Percentiles rank a stretch among this genome's conserved stretches.
phyloP scores from a whole-genome alignment of 2,113 vertebrate genomes.

The Scolopax mira region DNA sequence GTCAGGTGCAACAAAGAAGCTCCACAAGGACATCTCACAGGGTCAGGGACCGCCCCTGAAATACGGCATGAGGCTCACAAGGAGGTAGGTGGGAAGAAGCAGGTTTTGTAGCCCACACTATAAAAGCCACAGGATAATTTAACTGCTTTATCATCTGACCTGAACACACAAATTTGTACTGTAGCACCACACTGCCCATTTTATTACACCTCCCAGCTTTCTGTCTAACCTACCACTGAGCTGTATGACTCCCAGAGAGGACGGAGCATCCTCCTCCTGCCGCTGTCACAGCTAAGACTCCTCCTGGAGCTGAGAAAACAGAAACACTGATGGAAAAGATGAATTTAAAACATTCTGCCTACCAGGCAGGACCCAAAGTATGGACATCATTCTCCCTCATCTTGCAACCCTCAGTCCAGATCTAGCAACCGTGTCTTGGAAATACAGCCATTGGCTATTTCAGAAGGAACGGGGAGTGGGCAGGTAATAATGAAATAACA shows the following conservation, averaged over 20 bases:
- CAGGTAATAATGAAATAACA: neutral
- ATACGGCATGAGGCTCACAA: rapidly evolving
- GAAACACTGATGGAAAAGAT: neutral
- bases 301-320: neutral
- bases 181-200: neutral
- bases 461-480: neutral
- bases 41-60: neutral
- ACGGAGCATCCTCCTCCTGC: neutral
- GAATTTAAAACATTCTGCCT: neutral
- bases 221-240: neutral
- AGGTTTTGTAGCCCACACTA: neutral
- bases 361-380: neutral
- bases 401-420: neutral
- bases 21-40: neutral
- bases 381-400: neutral
- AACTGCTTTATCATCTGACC: neutral
- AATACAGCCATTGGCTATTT: neutral
- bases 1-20: neutral
- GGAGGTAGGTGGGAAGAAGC: neutral
- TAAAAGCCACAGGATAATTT: neutral
- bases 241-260: neutral
- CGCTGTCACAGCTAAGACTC: neutral
- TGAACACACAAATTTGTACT: neutral
- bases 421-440: neutral
- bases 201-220: neutral